A percentile compares a stretch with the other conserved stretches of the same genome.
phyloP scores from a whole-genome alignment of 1,140 invertebrate genomes.

The Meteorus sp. region DNA sequence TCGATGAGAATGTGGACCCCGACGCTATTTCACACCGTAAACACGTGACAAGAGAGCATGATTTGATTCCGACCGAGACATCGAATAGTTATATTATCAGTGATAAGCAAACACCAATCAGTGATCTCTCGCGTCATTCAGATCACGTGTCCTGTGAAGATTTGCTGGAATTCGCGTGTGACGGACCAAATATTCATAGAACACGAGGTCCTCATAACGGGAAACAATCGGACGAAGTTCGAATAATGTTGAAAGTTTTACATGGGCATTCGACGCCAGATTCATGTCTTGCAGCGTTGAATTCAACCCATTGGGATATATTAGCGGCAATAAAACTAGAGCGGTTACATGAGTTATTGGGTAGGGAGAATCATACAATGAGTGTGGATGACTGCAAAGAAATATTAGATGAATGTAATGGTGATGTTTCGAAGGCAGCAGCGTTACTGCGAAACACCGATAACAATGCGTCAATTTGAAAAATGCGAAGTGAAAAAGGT shows the following conservation, averaged over 20 bases:
- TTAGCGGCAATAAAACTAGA: constrained; percentile 86
- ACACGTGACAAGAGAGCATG: not conserved
- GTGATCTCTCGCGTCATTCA: constrained; percentile 50
- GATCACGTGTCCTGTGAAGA: constrained; percentile 93
- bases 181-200: constrained; percentile 69
- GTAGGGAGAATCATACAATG: constrained; percentile 52
- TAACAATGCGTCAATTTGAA: constrained; percentile 51
- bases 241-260: constrained; percentile 89
- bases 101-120: constrained; percentile 29
- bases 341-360: constrained; percentile 70
- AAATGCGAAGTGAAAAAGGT: not conserved
- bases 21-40: too few species aligned
- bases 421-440: constrained; percentile 53
- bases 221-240: constrained; percentile 84
- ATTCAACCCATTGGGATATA: constrained; percentile 86
- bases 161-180: constrained; percentile 85
- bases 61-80: too few species aligned
- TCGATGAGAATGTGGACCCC: too few species aligned
- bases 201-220: constrained; percentile 76
- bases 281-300: constrained; percentile 78
- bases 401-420: constrained; percentile 51
- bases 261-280: constrained; percentile 78
- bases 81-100: constrained; percentile 8
- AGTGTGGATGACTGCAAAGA: constrained; percentile 52
- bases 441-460: constrained; percentile 49